Percentiles rank a stretch among this genome's conserved stretches.
phyloP scores from a whole-genome alignment of 2,888 invertebrate genomes.

The Latrodectus hesperus region DNA sequence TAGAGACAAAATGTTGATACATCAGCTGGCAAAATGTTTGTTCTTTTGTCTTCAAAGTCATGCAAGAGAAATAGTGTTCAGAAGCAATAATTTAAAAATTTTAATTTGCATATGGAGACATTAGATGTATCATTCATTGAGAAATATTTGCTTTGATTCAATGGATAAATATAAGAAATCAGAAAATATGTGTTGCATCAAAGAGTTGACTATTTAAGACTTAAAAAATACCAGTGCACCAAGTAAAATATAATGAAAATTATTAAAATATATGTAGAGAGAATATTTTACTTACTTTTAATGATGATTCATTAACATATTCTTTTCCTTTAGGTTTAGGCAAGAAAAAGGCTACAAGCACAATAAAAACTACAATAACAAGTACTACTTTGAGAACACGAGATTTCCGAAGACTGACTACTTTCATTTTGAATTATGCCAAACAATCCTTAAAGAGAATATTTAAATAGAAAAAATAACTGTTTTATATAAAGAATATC shows the following conservation, averaged over 20 bases:
- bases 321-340: constrained; percentile 70
- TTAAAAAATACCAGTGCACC: too few species aligned
- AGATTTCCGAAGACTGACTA: constrained; percentile 57
- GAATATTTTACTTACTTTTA: constrained; percentile 40
- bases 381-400: constrained; percentile 68
- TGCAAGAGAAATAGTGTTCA: too few species aligned
- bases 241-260: neutral
- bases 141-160: too few species aligned
- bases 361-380: constrained; percentile 59
- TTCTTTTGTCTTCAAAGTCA: too few species aligned
- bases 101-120: too few species aligned
- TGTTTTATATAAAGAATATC: neutral
- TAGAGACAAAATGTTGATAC: too few species aligned
- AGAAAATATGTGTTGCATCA: too few species aligned
- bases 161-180: too few species aligned
- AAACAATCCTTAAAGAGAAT: neutral
- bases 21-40: too few species aligned
- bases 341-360: constrained; percentile 69
- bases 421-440: constrained; percentile 54
- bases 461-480: neutral
- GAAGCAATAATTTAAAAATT: too few species aligned
- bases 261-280: neutral
- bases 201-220: too few species aligned
- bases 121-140: too few species aligned
- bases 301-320: constrained; percentile 25